Evolutionary conservation across 2,113 vertebrate genomes (phyloP).

Genomic region (Oophaga pumilio): DNA sequence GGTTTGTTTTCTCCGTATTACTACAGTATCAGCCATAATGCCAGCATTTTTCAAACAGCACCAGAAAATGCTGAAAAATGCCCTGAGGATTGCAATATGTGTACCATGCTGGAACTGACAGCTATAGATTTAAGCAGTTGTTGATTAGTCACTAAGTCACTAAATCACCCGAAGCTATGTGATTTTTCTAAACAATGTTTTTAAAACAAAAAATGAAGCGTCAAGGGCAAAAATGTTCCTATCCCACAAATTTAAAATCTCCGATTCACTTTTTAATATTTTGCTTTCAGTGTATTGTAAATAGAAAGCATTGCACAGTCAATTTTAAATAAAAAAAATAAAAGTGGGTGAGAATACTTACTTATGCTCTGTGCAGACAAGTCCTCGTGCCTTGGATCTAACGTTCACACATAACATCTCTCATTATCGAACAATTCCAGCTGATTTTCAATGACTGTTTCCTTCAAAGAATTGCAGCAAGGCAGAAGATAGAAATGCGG

Average conservation of each 20-base stretch:
- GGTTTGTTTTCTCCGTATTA: too few species aligned
- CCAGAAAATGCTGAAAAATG: too few species aligned
- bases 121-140: not conserved
- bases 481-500: not conserved
- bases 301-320: not conserved
- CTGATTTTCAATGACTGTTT: slow-evolving; percentile 30
- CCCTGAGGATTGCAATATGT: too few species aligned
- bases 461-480: slow-evolving; percentile 3
- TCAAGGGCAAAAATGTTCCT: not conserved
- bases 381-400: not conserved
- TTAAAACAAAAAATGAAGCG: not conserved
- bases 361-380: not conserved
- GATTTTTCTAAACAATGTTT: not conserved
- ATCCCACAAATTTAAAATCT: not conserved
- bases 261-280: not conserved
- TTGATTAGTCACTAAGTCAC: not conserved
- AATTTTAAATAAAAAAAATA: too few species aligned
- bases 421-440: slow-evolving; percentile 28
- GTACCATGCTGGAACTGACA: not conserved
- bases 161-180: not conserved
- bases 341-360: not conserved
- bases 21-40: too few species aligned
- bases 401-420: not conserved
- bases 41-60: too few species aligned
- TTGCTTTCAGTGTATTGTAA: not conserved